phyloP scores from a whole-genome alignment of 2,888 invertebrate genomes.

The Temnothorax rugatulus region DNA sequence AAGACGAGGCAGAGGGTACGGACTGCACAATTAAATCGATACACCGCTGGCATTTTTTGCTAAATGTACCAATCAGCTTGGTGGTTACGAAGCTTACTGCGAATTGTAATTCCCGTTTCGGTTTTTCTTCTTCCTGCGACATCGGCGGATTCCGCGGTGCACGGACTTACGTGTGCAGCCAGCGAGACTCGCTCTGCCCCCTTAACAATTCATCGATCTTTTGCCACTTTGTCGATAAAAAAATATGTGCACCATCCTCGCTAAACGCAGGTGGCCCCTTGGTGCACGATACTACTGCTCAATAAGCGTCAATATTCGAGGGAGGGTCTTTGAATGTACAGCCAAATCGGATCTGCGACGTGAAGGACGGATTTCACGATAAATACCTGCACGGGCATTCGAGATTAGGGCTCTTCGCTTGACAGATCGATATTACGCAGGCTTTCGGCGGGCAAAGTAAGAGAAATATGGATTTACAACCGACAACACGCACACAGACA shows the following conservation, averaged over 20 bases:
- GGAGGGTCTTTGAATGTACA: background rate
- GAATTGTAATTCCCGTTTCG: background rate
- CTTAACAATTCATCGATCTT: slow-evolving; percentile 31
- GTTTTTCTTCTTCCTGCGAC: background rate
- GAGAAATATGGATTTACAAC: background rate
- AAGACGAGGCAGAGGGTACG: background rate
- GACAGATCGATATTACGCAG: slow-evolving; percentile 33
- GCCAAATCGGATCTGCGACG: slow-evolving; percentile 21
- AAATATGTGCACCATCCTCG: slow-evolving; percentile 75
- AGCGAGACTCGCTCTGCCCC: background rate
- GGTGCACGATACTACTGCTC: slow-evolving; percentile 68
- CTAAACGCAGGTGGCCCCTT: slow-evolving; percentile 68
- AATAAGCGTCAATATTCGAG: slow-evolving; percentile 42
- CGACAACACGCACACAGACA: background rate
- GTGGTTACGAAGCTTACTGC: background rate
- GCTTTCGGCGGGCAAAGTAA: slow-evolving; percentile 12
- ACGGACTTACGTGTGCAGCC: slow-evolving; percentile 1
- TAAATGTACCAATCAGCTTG: background rate
- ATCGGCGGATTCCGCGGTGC: background rate
- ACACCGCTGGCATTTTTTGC: background rate
- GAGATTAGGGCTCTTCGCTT: background rate
- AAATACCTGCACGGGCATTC: slow-evolving; percentile 10
- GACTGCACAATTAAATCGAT: background rate
- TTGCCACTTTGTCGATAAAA: slow-evolving; percentile 68
- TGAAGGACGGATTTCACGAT: slow-evolving; percentile 46